Conservation (phyloP, 2,888 invertebrate species). For the Cataglyphis cursor region DNA sequence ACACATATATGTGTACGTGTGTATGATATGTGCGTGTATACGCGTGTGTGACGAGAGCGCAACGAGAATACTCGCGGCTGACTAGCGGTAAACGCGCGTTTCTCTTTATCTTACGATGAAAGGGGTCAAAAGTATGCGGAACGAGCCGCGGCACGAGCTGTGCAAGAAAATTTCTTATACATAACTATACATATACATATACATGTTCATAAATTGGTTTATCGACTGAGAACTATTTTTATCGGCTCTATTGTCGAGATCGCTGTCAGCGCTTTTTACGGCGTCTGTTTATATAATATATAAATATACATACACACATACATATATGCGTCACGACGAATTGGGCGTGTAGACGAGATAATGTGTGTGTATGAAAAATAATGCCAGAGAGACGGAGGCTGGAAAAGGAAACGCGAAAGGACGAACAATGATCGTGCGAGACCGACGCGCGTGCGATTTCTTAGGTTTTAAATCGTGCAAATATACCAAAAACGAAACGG, state of each 20-base stretch:
- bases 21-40: slow-evolving; percentile 60
- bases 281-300: slow-evolving; percentile 53
- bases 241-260: slow-evolving; percentile 75
- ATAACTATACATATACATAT: slow-evolving; percentile 56
- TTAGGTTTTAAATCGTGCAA: slow-evolving; percentile 67
- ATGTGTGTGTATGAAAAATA: slow-evolving; percentile 45
- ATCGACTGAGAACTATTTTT: slow-evolving; percentile 81
- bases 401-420: slow-evolving; percentile 44
- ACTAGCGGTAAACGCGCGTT: slow-evolving; percentile 6
- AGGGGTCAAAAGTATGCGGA: slow-evolving; percentile 11
- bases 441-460: slow-evolving; percentile 54
- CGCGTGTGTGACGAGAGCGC: slow-evolving; percentile 42
- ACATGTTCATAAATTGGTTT: slow-evolving; percentile 62
- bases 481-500: slow-evolving; percentile 72
- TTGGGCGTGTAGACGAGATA: slow-evolving; percentile 61
- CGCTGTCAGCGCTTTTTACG: slow-evolving; percentile 66
- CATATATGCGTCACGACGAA: slow-evolving; percentile 57
- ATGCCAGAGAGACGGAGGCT: slow-evolving; percentile 45
- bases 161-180: slow-evolving; percentile 43
- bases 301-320: slow-evolving; percentile 58
- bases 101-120: slow-evolving; percentile 30
- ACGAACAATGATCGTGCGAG: slow-evolving; percentile 47
- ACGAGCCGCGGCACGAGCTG: not conserved
- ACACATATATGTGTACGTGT: slow-evolving; percentile 63
- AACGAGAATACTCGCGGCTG: slow-evolving; percentile 15